These are phyloP conservation scores for Diprion similis DNA, from an alignment of 1,140 invertebrate genomes.

Conservation along the genomic window DNA sequence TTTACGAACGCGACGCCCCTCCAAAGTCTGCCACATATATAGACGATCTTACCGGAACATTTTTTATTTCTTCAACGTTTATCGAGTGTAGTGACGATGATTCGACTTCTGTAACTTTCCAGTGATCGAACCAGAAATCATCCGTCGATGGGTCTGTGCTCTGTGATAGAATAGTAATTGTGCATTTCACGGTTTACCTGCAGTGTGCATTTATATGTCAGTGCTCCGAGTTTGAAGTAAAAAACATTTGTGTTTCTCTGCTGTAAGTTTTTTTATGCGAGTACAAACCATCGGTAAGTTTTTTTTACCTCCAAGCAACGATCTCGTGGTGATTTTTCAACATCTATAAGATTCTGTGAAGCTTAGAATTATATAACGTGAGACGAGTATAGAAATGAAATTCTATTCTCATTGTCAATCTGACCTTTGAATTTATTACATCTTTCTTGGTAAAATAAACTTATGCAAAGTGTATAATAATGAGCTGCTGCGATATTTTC, in stretches of 20 bases:
- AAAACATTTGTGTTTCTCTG: background rate
- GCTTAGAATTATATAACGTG: no score
- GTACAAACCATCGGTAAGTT: background rate
- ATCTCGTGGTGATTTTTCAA: background rate
- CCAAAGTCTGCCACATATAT: constrained; percentile 32
- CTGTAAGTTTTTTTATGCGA: background rate
- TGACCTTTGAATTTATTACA: no score
- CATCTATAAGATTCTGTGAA: no score
- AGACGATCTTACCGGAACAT: constrained; percentile 26
- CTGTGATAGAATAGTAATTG: background rate
- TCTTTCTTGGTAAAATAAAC: no score
- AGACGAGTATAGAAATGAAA: background rate
- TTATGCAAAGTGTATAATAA: background rate
- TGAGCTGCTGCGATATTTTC: background rate
- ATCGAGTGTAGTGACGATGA: constrained; percentile 23
- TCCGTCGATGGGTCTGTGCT: background rate
- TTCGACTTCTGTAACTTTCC: background rate
- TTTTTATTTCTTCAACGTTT: constrained; percentile 32
- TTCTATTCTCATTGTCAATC: background rate
- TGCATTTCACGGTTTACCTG: background rate
- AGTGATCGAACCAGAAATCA: background rate
- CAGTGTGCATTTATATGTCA: background rate
- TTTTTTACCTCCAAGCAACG: background rate
- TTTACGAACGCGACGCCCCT: constrained; percentile 22
- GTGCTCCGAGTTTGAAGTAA: background rate